These are phyloP conservation scores for Papilio polyxenes DNA, from an alignment of 1,140 invertebrate species.

Conservation along the genomic window DNA sequence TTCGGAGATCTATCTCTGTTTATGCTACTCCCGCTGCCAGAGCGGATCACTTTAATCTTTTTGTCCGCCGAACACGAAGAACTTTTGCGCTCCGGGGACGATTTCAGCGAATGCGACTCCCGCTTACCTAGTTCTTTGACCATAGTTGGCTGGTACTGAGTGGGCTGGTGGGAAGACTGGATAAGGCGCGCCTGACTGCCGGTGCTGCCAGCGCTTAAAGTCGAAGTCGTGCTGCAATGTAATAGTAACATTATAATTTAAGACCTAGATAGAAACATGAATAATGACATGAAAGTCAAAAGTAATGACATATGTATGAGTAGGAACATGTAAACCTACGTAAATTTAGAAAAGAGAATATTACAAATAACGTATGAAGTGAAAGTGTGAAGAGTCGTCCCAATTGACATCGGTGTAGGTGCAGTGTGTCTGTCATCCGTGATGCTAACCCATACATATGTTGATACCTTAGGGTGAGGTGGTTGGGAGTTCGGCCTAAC, in stretches of 20 bases:
- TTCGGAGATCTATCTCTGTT: conserved; percentile 75
- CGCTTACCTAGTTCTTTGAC: conserved; percentile 93
- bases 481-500: conserved; percentile 93
- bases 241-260: conserved; percentile 12
- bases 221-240: conserved; percentile 91
- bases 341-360: conserved; percentile 55
- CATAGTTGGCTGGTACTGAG: conserved; percentile 91
- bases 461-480: conserved; percentile 90
- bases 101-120: conserved; percentile 76
- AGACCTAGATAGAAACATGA: not conserved
- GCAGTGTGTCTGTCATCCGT: conserved; percentile 47
- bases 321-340: conserved; percentile 67
- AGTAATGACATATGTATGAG: conserved; percentile 75
- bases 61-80: conserved; percentile 59
- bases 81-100: conserved; percentile 72
- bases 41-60: conserved; percentile 75
- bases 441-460: conserved; percentile 69
- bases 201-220: conserved; percentile 95
- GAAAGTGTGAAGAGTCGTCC: conserved; percentile 50
- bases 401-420: conserved; percentile 55
- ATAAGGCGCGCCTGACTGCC: conserved; percentile 96
- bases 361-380: conserved; percentile 45
- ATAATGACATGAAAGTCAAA: conserved; percentile 25
- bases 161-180: conserved; percentile 95
- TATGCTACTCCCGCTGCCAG: conserved; percentile 76